A percentile compares a stretch with the other conserved stretches of the same genome.
Conservation (phyloP, 2,797 vertebrate species). For the Simalia tracyae region DNA sequence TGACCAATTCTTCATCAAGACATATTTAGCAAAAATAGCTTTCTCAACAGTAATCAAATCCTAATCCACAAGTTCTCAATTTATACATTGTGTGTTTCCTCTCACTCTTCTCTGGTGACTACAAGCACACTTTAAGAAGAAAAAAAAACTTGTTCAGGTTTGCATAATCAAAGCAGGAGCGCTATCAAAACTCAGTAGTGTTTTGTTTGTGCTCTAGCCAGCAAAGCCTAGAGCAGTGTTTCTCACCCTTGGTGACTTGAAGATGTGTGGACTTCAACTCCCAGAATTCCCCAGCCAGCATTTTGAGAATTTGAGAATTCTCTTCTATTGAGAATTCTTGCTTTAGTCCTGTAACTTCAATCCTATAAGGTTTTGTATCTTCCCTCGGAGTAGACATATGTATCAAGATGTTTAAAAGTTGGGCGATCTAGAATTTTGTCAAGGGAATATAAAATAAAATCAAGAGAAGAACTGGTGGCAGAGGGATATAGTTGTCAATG, state of each 20-base stretch:
- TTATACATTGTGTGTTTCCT: background rate
- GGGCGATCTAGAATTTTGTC: background rate
- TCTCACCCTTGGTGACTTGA: too few species aligned
- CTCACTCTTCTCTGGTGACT: background rate
- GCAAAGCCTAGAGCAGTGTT: background rate
- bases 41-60: background rate
- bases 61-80: background rate
- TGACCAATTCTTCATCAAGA: background rate
- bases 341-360: background rate
- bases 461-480: background rate
- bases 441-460: background rate
- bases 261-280: too few species aligned
- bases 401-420: background rate
- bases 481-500: background rate
- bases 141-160: background rate
- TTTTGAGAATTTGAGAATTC: background rate
- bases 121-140: background rate
- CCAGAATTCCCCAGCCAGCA: too few species aligned
- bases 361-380: background rate
- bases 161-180: background rate
- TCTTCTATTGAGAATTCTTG: background rate
- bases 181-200: background rate
- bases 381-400: background rate
- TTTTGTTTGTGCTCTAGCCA: background rate
- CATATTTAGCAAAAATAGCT: background rate